Evolutionary conservation across 2,888 invertebrate genomes (phyloP), one percentile per base, ranked within the genome.

Genomic region (Leptinotarsa juncta): DNA sequence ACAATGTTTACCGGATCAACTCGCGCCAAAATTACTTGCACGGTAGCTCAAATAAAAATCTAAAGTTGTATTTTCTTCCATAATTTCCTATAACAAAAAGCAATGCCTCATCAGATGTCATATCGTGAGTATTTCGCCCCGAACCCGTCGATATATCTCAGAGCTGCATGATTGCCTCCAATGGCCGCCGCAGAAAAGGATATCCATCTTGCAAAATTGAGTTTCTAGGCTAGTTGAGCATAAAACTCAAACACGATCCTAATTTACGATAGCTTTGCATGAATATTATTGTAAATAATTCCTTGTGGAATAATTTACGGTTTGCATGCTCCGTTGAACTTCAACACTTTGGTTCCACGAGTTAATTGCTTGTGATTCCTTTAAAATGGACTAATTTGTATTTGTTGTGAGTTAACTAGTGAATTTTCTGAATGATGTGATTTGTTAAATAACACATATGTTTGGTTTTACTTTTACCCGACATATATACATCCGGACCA

Each of bases 271-370:
- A 76, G 75, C 70, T 77, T 76, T 74, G 72, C 72, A 50, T 74
- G 76, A 53, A 73, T 77, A 77, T 77, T 75, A 75, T 79, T 77
- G 77, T 74, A 76, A 79, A 77, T 72, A 77, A 71, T 75, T 78
- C 73, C 66, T 70, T 65, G 72, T 71, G 67, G 73, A 67, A 72
- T 79, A 72, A 79, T 79, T 79, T 79, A 77, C 74, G 75, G 60
- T 68, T 68, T 70, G 73, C 70, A 75, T 70, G 78, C 68, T 78
- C 72, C 67, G 69, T 73, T 77, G 78, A 72, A 75, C 73, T 20
- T 66, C 67, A 74, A 74, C 74, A 74, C 74, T 72, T 72, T 67
- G 67, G 60, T 73, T 71, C 70, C 23, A 32, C 57, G 70, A 50
- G 67, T 74, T 74, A 74, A 75, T 75, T 75, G 74, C 74, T 49